Base-by-base conservation (phyloP, 2,888 invertebrate genomes). In the Pandemis cinnamomeana region DNA sequence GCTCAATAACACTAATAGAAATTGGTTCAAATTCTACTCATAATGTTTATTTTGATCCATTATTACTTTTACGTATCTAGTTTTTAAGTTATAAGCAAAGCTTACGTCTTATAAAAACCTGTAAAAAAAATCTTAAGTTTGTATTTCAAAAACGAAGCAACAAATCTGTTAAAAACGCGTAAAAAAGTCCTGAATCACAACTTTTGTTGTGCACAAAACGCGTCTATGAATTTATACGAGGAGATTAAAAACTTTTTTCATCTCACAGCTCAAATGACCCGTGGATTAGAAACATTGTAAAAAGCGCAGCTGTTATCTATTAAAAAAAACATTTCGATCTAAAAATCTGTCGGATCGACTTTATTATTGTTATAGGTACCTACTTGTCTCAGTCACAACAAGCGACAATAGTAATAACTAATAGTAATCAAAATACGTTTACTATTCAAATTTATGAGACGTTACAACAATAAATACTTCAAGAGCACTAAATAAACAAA, bases 401-500 rank as follows among this genome's bases (percentile, higher is more conserved):
- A 69, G 61, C 71, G 46, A 76, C 41, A 68, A 68, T 72, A 71
- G 70, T 67, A 70, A 71, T 69, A 63, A 64, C 70, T 71, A 63
- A 72, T 64, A 60, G 63, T 60, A 62, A 74, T 71, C 73, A 71
- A 69, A 69, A 70, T 42, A 66, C 7, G 61, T 66, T 55, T 48
- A 72, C 55, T 36, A 66, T 60, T 58, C 51, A 15, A 70, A 73
- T 85, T 86, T 84, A 86, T 86, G 84, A 86, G 85, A 90, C 86
- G 84, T 86, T 85, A 77, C 81, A 81, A 81, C 81, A 84, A 84
- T 86, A 79, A 79, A 82, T 11, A 84, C 81, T 83, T 82, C 80
- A 84, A 90, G 89, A 84, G 87, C 89, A 85, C 79, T 91, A 92
- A 92, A 92, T 88, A 93, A 92, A 92, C 42, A 51, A 60, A 60